Conservation (phyloP, 2,113 vertebrate genomes). For the Cavia porcellus region DNA sequence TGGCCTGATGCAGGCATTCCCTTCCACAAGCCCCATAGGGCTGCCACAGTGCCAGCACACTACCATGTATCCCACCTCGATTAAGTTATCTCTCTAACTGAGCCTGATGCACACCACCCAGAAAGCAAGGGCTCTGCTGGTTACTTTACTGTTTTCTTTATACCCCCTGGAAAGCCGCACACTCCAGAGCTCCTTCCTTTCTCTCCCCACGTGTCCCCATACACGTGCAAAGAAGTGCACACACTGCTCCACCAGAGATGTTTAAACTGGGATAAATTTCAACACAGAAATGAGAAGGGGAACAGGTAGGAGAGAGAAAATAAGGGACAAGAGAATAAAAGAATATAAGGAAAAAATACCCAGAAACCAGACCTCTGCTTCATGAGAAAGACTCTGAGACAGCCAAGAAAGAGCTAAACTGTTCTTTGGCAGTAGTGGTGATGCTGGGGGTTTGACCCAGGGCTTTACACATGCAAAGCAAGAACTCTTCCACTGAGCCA, state of each 20-base stretch:
- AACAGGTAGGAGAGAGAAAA: background rate
- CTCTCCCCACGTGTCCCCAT: background rate
- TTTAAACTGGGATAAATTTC: background rate
- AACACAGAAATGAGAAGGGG: background rate
- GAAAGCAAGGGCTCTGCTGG: background rate
- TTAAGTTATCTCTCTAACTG: background rate
- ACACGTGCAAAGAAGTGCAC: background rate
- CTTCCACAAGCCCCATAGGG: rapidly evolving
- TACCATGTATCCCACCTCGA: rapidly evolving
- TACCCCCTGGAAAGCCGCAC: too few relatives aligned
- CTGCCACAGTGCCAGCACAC: rapidly evolving
- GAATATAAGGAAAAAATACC: background rate
- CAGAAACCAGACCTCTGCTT: background rate
- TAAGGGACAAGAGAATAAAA: background rate
- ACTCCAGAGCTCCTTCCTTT: background rate
- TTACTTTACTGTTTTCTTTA: background rate
- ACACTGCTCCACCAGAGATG: background rate
- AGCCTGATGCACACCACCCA: background rate
- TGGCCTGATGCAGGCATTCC: background rate
- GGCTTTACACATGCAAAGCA: too few relatives aligned
- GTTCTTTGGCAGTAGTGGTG: too few relatives aligned
- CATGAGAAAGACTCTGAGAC: background rate
- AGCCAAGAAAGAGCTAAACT: background rate
- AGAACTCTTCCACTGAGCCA: too few relatives aligned
- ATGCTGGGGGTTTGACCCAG: too few relatives aligned